Base-by-base conservation (phyloP, 1,140 invertebrate species). In the Megalonaias nervosa region DNA sequence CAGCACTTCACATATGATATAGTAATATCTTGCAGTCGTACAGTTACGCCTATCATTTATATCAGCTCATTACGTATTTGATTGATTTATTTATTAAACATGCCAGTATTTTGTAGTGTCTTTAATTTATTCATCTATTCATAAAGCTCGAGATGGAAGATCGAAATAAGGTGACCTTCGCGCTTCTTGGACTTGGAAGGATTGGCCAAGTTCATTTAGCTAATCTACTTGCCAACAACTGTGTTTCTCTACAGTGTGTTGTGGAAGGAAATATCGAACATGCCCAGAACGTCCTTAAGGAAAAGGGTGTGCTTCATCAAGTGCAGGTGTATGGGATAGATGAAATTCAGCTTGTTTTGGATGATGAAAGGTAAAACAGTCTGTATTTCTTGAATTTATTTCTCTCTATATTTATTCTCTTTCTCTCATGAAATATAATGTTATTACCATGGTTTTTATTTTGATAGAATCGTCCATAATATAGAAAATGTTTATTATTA, bases 181-280 rank as follows among this genome's bases (percentile, higher is more conserved):
- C 71, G 38, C 38, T 73, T 15, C 64, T 73, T 65, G 71, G 71
- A 2, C 23, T 73, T 31, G 71, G 71, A 19, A n/a, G 71, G 57
- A 66, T 66, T 17, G 71, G 71, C n/a, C 48, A 73, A 56, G 66
- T 73, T 21, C 71, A 73, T 66, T 17, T 73, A 26, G 12, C 16
- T n/a, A 58, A 55, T 14, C 11, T 71, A 13, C 56, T 55, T 19
- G 9, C n/a, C 68, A 71, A 71, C 15, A 56, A 17, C 13, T 1
- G 17, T 2, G 12, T 71, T 11, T 21, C 17, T 2, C 56, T n/a
- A 13, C 2, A 19, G n/a, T 58, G 56, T 31, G 23, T 57, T 58
- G 19, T 71, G 14, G n/a, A 71, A 19, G n/a, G 12, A 58, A 71
- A 57, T 15, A 19, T 21, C 56, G 23, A 21, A 14, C 11, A 1